Percentiles rank a stretch among this genome's conserved stretches.
Conservation (phyloP, 2,797 vertebrate genomes). For the Falco concolor region DNA sequence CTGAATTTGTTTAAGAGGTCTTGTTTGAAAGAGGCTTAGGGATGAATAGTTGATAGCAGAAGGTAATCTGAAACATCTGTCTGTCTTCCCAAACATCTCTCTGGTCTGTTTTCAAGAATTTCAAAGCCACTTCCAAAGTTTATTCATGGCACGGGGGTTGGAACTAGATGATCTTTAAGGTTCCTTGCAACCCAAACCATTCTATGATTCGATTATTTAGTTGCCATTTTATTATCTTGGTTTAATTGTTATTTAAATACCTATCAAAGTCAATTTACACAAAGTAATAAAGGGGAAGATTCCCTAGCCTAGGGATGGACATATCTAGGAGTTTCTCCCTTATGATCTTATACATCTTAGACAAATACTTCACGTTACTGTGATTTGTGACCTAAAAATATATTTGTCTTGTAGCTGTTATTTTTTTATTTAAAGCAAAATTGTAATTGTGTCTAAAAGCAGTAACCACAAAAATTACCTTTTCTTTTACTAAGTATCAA, state of each 20-base stretch:
- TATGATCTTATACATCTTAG: neutral
- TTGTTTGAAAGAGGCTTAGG: neutral
- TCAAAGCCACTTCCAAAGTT: neutral
- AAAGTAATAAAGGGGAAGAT: neutral
- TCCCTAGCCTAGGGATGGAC: neutral
- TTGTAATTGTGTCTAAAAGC: neutral
- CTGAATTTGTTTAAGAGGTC: neutral
- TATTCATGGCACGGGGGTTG: neutral
- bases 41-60: neutral
- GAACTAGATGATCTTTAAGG: neutral
- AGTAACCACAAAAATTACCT: neutral
- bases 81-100: neutral
- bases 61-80: neutral
- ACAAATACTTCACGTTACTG: neutral
- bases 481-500: neutral
- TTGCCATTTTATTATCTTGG: neutral
- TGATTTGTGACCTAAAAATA: neutral
- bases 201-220: neutral
- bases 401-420: neutral
- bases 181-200: neutral
- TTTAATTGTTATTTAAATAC: neutral
- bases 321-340: neutral
- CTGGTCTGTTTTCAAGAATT: neutral
- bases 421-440: neutral
- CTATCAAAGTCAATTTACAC: neutral